Evolutionary conservation across 1,140 invertebrate genomes (phyloP), one percentile per base, ranked within the genome.

Genomic region (Capitella teleta): DNA sequence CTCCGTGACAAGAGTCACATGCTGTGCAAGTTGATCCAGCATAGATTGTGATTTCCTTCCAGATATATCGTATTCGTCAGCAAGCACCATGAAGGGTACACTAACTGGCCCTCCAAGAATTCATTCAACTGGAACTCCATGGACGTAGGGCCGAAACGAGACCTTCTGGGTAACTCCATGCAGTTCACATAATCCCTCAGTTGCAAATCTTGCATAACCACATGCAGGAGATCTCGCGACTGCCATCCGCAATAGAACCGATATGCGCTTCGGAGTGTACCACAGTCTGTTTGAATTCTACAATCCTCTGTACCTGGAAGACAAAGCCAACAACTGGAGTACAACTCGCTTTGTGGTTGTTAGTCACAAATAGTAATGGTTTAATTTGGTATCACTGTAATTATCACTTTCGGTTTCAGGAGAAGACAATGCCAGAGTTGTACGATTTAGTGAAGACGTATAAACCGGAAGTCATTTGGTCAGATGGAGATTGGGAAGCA

Each of bases 211-310:
- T n/a, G n/a, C n/a, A n/a, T n/a, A n/a, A n/a, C n/a, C n/a, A n/a
- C 21, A 14, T 8, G n/a, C 40, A 71, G 73, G 73, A 19, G 73
- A 75, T 12, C 55, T 75, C n/a, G 68, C 70, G 0, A 56, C 42
- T 18, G 64, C 74, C 4, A 67, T 78, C 23, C 47, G 66, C n/a
- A 59, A 59, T 5, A 61, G 53, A 28, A 68, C 63, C 5, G 57
- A 61, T 18, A 49, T 78, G 4, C 63, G 64, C 37, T 92, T 91
- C 70, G 90, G 89, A 2, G 66, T 92, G 0, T 94, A 93, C 64
- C 86, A 93, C 64, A 93, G 88, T 0, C 62, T 93, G 10, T 92
- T 82, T 62, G 90, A 93, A 68, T 93, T 88, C 89, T 94, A 80
- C 60, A 85, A 94, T 73, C 87, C 87, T 0, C 68, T 91, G 24